Base-by-base conservation (phyloP, 2,113 vertebrate species). In the Xiphias gladius region DNA sequence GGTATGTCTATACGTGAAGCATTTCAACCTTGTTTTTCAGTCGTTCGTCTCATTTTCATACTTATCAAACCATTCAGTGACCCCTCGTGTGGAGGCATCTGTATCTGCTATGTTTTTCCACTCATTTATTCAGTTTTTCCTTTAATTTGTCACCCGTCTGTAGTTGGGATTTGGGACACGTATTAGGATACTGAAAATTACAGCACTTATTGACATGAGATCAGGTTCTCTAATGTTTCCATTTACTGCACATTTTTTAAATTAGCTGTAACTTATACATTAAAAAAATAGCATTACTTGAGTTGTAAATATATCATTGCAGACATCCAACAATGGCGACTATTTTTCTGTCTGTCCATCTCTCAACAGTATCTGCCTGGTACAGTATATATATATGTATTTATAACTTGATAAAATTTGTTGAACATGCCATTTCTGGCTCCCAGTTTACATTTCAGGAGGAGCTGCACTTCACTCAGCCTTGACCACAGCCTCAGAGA, bases 401-500 rank as follows among this genome's bases (percentile, higher is more conserved):
- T 65, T 61, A 39, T 20, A 61, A 10, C 39, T n/a, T 37, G 39
- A 22, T 37, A n/a, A 67, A 20, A 67, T 41, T 12, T 63, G 76
- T 26, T 50, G 17, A 73, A 58, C 14, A 37, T 70, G 76, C 19
- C 74, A 50, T 83, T 69, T 73, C 69, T 22, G 24, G 43, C 78
- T 82, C 59, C 62, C 22, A 58, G 26, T 39, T 69, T 81, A 72
- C 37, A 66, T 83, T 84, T 87, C 28, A 79, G 76, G 59, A 84
- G 58, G 84, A 88, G 68, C 78, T 77, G n/a, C 64, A 54, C 75
- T 83, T 85, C 87, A 73, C 77, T 88, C 76, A 83, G 66, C 85
- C 76, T 37, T 85, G 85, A 86, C 86, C 76, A 26, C 83, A 83
- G 73, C 82, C 84, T 84, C 70, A 63, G 72, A 88, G 57, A 84